phyloP scores from a whole-genome alignment of 2,113 vertebrate species.

The Eptesicus fuscus region DNA sequence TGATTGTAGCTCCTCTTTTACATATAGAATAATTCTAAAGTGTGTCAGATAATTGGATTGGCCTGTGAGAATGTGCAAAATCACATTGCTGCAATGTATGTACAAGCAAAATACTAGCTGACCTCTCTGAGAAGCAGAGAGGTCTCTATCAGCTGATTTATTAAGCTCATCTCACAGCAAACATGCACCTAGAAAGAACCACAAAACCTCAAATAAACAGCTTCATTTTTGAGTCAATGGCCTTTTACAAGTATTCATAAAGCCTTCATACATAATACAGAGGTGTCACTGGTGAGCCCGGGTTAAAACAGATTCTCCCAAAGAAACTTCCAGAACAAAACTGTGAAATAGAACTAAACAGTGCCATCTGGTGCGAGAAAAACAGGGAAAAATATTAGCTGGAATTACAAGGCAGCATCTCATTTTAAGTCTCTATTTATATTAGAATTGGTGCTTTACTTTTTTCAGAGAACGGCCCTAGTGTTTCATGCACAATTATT shows the following conservation, averaged over 20 bases:
- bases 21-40: neutral
- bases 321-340: constrained; percentile 88
- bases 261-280: constrained; percentile 71
- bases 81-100: neutral
- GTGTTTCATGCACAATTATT: accelerated
- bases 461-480: accelerated
- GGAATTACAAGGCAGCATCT: neutral
- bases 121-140: neutral
- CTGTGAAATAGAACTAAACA: constrained; percentile 87
- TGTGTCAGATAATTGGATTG: neutral
- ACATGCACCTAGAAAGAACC: neutral
- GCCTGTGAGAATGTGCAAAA: neutral
- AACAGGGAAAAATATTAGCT: constrained; percentile 55
- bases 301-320: constrained; percentile 78
- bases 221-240: constrained; percentile 42
- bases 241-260: constrained; percentile 59
- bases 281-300: constrained; percentile 67
- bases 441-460: neutral
- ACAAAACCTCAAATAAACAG: neutral
- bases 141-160: neutral
- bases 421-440: neutral
- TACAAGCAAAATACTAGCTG: constrained; percentile 24
- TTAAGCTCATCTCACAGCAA: neutral
- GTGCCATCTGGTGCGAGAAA: constrained; percentile 87
- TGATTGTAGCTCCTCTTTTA: neutral